Evolutionary conservation across 2,888 invertebrate species (phyloP).

Genomic region (Desoria tigrina): DNA sequence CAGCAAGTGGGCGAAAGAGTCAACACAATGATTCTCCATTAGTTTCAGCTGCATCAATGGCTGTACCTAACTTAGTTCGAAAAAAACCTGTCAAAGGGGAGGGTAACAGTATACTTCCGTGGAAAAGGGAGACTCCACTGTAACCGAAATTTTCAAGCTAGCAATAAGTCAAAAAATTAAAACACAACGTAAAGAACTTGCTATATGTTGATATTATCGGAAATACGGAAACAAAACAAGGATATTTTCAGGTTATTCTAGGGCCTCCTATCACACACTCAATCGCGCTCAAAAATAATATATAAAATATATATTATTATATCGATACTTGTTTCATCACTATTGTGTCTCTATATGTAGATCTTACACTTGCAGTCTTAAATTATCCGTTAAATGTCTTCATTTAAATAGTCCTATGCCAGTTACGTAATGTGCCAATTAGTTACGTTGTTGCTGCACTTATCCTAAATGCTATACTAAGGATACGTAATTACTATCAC

Average conservation of each 20-base stretch:
- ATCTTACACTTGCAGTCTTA: too few relatives aligned
- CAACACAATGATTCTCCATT: conserved; percentile 50
- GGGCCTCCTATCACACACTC: background rate
- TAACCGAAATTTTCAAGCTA: conserved; percentile 51
- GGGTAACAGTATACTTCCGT: conserved; percentile 72
- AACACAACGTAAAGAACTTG: background rate
- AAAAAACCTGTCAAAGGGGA: conserved; percentile 45
- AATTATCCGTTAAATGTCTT: too few relatives aligned
- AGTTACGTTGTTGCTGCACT: background rate
- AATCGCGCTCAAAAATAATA: background rate
- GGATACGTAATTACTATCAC: too few relatives aligned
- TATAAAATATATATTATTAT: background rate
- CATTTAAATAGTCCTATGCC: too few relatives aligned
- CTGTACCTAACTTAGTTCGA: conserved; percentile 51
- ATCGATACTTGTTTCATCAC: too few relatives aligned
- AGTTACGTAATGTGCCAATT: conserved; percentile 9
- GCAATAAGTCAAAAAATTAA: conserved; percentile 16
- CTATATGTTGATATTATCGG: background rate
- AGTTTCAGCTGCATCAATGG: conserved; percentile 53
- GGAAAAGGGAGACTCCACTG: conserved; percentile 79
- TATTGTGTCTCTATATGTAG: too few relatives aligned
- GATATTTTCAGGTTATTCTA: conserved; percentile 1
- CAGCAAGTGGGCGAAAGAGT: conserved; percentile 43
- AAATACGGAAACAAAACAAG: background rate
- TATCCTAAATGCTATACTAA: too few relatives aligned